These are phyloP conservation scores for Phyllotreta cruciferae DNA, from an alignment of 2,888 invertebrate genomes.

Conservation along the genomic window DNA sequence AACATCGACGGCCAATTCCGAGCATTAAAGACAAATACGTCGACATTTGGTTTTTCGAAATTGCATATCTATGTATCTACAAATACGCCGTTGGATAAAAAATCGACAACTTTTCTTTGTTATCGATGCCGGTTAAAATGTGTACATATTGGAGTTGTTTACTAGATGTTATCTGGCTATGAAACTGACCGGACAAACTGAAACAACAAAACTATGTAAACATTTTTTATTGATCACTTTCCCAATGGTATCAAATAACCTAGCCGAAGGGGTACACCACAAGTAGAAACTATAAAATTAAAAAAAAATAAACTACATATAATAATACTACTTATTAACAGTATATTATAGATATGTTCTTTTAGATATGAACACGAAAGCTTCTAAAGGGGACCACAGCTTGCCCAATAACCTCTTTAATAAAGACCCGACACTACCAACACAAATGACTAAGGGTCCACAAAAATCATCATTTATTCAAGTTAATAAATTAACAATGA, in stretches of 20 bases:
- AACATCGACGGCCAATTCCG: not conserved
- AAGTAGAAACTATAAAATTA: no score
- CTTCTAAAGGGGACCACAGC: no score
- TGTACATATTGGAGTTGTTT: slow-evolving; percentile 28
- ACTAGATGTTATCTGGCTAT: slow-evolving; percentile 30
- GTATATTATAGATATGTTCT: no score
- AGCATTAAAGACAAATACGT: slow-evolving; percentile 6
- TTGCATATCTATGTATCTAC: slow-evolving; percentile 11
- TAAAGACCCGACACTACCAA: no score
- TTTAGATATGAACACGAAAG: no score
- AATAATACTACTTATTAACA: no score
- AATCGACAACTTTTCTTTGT: slow-evolving; percentile 20
- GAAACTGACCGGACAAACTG: slow-evolving; percentile 30
- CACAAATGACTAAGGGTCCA: no score
- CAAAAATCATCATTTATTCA: no score
- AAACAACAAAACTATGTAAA: slow-evolving; percentile 33
- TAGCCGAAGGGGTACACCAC: not conserved
- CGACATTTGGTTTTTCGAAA: not conserved
- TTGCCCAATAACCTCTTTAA: no score
- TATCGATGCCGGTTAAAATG: slow-evolving; percentile 23
- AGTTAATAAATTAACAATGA: no score
- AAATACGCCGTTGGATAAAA: slow-evolving; percentile 6
- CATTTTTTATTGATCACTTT: slow-evolving; percentile 36
- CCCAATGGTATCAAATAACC: slow-evolving; percentile 27
- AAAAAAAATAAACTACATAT: no score